phyloP scores from a whole-genome alignment of 2,797 vertebrate genomes.

The Gymnodraco acuticeps region DNA sequence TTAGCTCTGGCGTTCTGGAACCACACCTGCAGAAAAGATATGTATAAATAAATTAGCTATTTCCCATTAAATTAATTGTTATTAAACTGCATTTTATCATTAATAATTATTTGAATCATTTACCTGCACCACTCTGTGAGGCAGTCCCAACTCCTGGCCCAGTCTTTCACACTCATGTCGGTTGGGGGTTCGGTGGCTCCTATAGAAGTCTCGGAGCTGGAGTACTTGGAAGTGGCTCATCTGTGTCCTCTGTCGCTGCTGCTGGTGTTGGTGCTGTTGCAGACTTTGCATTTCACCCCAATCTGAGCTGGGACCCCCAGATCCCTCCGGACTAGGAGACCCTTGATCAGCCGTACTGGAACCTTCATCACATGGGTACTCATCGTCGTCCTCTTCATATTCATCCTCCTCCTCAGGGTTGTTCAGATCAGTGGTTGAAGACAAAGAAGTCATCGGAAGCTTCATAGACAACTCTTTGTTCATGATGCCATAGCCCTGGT shows the following conservation, averaged over 20 bases:
- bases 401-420: conserved; percentile 92
- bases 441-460: conserved; percentile 87
- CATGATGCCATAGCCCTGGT: conserved; percentile 88
- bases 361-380: conserved; percentile 77
- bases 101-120: conserved; percentile 16
- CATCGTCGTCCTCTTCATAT: conserved; percentile 82
- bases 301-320: conserved; percentile 90
- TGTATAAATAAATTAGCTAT: conserved; percentile 16
- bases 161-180: conserved; percentile 98
- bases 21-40: conserved; percentile 88
- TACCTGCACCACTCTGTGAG: conserved; percentile 98
- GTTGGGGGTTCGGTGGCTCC: conserved; percentile 97
- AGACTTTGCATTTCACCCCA: conserved; percentile 90
- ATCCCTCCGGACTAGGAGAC: conserved; percentile 92
- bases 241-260: conserved; percentile 96
- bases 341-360: conserved; percentile 94
- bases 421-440: conserved; percentile 88
- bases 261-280: conserved; percentile 79
- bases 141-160: conserved; percentile 96
- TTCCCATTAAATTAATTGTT: neutral
- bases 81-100: conserved; percentile 1
- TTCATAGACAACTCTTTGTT: conserved; percentile 90
- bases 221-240: conserved; percentile 98
- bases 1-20: conserved; percentile 99
- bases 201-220: conserved; percentile 97